Evolutionary conservation across 2,888 invertebrate genomes (phyloP), one percentile per base, ranked within the genome.

Genomic region (Eupsilia transversa): DNA sequence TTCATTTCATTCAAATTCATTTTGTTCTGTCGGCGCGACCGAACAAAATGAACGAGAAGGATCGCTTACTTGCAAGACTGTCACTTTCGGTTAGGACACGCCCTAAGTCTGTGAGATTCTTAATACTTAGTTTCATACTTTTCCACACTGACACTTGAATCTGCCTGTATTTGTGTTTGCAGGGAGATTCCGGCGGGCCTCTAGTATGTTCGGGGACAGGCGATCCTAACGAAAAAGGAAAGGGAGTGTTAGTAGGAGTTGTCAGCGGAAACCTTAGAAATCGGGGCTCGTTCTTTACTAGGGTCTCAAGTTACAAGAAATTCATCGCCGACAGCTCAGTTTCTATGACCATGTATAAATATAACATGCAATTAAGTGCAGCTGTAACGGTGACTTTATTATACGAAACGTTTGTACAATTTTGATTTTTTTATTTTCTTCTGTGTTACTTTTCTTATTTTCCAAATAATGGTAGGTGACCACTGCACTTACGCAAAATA

Each of bases 121-220:
- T 38, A 30, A 33, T 56, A 20, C 27, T 20, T 27, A 38, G 17
- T 38, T 41, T 52, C 27, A 43, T 7, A 35, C 17, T 41, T 27
- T n/a, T 43, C n/a, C 3, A 49, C 10, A 49, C 30, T 46, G 46
- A n/a, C 20, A 43, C 20, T n/a, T 27, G 1, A 46, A 20, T 20
- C 14, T 46, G 17, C 30, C 20, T 20, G 0, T 56, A n/a, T 79
- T 43, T 17, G 12, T 66, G 30, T 68, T 83, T 79, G 27, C 60
- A 94, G 94, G 94, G 94, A 38, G 94, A 95, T 80, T 94, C 95
- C 0, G 95, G 95, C 3, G 94, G 94, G 0, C 94, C 94, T 2
- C 80, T 95, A 12, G 92, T 94, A 0, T 94, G 94, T 74, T 7
- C 49, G 10, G 59, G 78, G 0, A 92, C 93, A 1, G 83, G 86